Evolutionary conservation across 2,888 invertebrate genomes (phyloP), one percentile per base, ranked within the genome.

Genomic region (Macrosiphum euphorbiae): DNA sequence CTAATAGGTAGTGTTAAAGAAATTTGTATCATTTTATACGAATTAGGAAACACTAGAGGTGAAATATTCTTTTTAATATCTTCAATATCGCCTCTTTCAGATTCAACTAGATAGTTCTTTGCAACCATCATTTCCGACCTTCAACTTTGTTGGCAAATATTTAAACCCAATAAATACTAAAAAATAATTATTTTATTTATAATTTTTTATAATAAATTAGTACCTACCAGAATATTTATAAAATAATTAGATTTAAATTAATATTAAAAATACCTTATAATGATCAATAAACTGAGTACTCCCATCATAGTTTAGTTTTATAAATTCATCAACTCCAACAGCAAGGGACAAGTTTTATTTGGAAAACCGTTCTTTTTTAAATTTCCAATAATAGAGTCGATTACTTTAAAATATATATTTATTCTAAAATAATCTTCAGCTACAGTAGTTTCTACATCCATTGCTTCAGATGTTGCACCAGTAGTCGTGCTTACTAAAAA

Each of bases 41-140:
- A n/a, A n/a, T n/a, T n/a, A n/a, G n/a, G n/a, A n/a, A n/a, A n/a
- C n/a, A n/a, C n/a, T n/a, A n/a, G 47, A 92, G 41, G 92, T 85
- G 58, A 24, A 58, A 61, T 58, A 92, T 92, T 92, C 55, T 78
- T 90, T 91, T 85, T 85, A 10, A 91, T 41, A 91, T 85, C 55
- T 91, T 91, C 84, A 85, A 84, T 91, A 78, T 67, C 50, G 4
- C 35, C 67, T 55, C 4, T 84, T 55, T 84, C 89, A 55, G 41
- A 61, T 55, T 89, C 13, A 58, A 41, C 58, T 24, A 89, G 41
- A 28, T 41, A 89, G 58, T 89, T 89, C 26, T 89, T 89, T 0
- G 28, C 61, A 35, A 89, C 89, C 89, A 89, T 61, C 89, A 89
- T 89, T 89, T 89, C 41, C 1, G 89, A 89, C 26, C 35, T 89